A percentile compares a stretch with the other conserved stretches of the same genome.
Conservation (phyloP, 2,888 invertebrate genomes). For the Lacanobia wlatinum region DNA sequence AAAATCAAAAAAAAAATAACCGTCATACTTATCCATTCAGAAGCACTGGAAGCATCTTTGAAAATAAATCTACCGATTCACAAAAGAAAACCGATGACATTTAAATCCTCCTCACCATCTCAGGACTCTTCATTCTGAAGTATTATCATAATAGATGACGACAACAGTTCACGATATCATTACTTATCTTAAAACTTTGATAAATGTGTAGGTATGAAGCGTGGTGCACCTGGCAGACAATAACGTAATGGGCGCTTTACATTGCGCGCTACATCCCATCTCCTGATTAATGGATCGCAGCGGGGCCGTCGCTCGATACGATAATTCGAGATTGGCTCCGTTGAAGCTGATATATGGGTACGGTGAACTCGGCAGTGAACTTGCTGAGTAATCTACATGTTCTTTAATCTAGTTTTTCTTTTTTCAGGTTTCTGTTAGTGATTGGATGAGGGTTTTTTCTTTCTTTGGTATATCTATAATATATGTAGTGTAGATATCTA, state of each 20-base stretch:
- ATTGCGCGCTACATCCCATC: constrained; percentile 77
- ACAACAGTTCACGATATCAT: constrained; percentile 65
- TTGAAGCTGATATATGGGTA: constrained; percentile 65
- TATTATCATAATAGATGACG: constrained; percentile 57
- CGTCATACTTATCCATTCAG: constrained; percentile 2
- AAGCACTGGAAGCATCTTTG: neutral
- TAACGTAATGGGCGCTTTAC: constrained; percentile 81
- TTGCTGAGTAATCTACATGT: constrained; percentile 61
- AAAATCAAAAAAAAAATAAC: neutral
- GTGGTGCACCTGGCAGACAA: constrained; percentile 79
- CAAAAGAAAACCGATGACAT: constrained; percentile 37
- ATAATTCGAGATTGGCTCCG: constrained; percentile 73
- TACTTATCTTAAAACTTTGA: constrained; percentile 74
- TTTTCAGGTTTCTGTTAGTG: constrained; percentile 22
- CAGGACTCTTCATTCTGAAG: constrained; percentile 38
- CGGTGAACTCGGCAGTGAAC: constrained; percentile 53
- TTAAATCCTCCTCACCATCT: constrained; percentile 29
- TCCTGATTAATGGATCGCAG: constrained; percentile 79
- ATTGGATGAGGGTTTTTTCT: constrained; percentile 2
- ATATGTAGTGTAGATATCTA: neutral
- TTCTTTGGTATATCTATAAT: neutral
- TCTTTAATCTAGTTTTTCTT: constrained; percentile 41
- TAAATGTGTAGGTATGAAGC: constrained; percentile 70
- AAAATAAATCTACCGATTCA: constrained; percentile 25
- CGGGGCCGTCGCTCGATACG: constrained; percentile 73